phyloP scores from a whole-genome alignment of 1,140 invertebrate genomes.

The Patella vulgata region DNA sequence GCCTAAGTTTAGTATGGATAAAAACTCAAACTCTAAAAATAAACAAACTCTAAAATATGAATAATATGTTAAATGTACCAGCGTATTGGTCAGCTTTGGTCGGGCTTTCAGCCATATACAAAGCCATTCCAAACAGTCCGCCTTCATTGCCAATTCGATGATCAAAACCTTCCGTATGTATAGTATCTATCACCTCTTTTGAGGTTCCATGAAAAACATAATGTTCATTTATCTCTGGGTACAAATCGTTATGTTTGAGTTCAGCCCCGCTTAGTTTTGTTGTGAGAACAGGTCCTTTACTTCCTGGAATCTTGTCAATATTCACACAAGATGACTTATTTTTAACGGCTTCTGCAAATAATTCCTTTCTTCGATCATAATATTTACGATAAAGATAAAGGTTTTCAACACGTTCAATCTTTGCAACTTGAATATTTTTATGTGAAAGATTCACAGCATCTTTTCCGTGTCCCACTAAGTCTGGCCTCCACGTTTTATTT shows the following conservation, averaged over 20 bases:
- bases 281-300: background rate
- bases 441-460: slow-evolving; percentile 38
- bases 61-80: too few relatives aligned
- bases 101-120: slow-evolving; percentile 50
- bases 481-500: slow-evolving; percentile 34
- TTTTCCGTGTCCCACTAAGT: slow-evolving; percentile 35
- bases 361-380: slow-evolving; percentile 29
- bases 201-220: slow-evolving; percentile 57
- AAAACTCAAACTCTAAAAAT: too few relatives aligned
- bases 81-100: slow-evolving; percentile 57
- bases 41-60: too few relatives aligned
- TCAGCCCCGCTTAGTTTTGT: background rate
- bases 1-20: too few relatives aligned
- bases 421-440: slow-evolving; percentile 31
- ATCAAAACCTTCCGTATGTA: slow-evolving; percentile 42
- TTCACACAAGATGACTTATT: background rate
- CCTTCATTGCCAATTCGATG: slow-evolving; percentile 30
- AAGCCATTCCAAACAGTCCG: slow-evolving; percentile 50
- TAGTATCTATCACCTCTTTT: slow-evolving; percentile 24
- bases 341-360: slow-evolving; percentile 33
- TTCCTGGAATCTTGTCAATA: background rate
- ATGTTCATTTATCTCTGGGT: slow-evolving; percentile 51
- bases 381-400: slow-evolving; percentile 42
- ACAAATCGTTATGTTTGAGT: slow-evolving; percentile 23
- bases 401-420: slow-evolving; percentile 48